phyloP scores from a whole-genome alignment of 2,888 invertebrate species.

The Poecilobothrus nobilitatus region DNA sequence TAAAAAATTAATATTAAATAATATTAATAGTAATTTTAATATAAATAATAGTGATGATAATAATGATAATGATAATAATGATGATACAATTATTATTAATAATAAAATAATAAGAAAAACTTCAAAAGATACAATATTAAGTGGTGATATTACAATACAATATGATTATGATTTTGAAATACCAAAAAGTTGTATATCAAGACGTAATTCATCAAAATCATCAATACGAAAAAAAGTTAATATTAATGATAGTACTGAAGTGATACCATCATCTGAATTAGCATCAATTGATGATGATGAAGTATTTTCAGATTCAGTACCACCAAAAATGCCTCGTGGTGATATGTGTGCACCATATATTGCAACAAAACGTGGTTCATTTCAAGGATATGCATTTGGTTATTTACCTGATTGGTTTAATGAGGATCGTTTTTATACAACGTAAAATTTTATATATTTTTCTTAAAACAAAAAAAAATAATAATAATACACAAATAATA shows the following conservation, averaged over 20 bases:
- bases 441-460: conserved; percentile 29
- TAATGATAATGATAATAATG: background rate
- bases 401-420: conserved; percentile 45
- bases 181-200: conserved; percentile 39
- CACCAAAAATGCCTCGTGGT: conserved; percentile 43
- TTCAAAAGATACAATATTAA: conserved; percentile 7
- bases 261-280: conserved; percentile 38
- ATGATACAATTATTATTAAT: background rate
- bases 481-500: too few species aligned
- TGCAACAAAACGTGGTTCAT: conserved; percentile 31
- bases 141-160: conserved; percentile 10
- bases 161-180: conserved; percentile 20
- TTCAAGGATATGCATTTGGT: conserved; percentile 30
- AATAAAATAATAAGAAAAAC: background rate
- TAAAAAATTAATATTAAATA: too few species aligned
- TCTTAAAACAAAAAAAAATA: too few species aligned
- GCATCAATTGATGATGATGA: conserved; percentile 50
- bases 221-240: conserved; percentile 43
- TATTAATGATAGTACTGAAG: conserved; percentile 40
- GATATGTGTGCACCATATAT: conserved; percentile 48
- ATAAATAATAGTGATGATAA: too few species aligned
- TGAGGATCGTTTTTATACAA: conserved; percentile 41
- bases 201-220: conserved; percentile 39
- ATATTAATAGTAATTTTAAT: too few species aligned
- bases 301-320: conserved; percentile 50